Evolutionary conservation across 2,888 invertebrate species (phyloP), one percentile per base, ranked within the genome.

Genomic region (Tiphia femorata): DNA sequence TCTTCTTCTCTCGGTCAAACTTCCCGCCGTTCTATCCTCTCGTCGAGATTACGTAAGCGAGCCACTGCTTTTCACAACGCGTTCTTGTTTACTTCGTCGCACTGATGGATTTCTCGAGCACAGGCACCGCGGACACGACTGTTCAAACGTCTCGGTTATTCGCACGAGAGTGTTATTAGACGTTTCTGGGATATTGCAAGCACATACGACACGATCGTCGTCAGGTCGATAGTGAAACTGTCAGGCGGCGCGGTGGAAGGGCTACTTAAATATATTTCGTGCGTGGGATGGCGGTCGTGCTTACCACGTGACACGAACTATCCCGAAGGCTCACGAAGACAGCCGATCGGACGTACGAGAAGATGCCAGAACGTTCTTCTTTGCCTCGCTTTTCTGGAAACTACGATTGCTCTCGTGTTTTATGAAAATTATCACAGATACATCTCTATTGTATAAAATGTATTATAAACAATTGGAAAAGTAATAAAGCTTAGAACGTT

Each of bases 181-280:
- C 6, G 38, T 17, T 8, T 4, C 16, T 14, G 6, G 5, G 16
- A 4, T 4, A 19, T 4, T 10, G n/a, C 4, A 42, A n/a, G 17
- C 19, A 14, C 42, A 23, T 19, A 23, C 10, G 10, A 30, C 16
- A 33, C 21, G 5, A 35, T 29, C 38, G 30, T 35, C 38, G 20
- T 43, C 46, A n/a, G 20, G 27, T 62, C 63, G 35, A 63, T 50
- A 51, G 50, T 21, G 59, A 62, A 62, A 72, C 72, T 72, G 73
- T 67, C 73, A 71, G 49, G 19, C 17, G 47, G 56, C 47, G 23
- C 41, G 40, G 51, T 33, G 41, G 40, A 20, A 14, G 58, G 40
- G 47, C 57, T 49, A 55, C 69, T 73, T 67, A 70, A 73, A 72
- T 73, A 67, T 67, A 65, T 64, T 61, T 58, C 44, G 51, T 48